Percentiles rank a stretch among this genome's conserved stretches.
phyloP scores from a whole-genome alignment of 2,888 invertebrate genomes.

The Thyatira batis region DNA sequence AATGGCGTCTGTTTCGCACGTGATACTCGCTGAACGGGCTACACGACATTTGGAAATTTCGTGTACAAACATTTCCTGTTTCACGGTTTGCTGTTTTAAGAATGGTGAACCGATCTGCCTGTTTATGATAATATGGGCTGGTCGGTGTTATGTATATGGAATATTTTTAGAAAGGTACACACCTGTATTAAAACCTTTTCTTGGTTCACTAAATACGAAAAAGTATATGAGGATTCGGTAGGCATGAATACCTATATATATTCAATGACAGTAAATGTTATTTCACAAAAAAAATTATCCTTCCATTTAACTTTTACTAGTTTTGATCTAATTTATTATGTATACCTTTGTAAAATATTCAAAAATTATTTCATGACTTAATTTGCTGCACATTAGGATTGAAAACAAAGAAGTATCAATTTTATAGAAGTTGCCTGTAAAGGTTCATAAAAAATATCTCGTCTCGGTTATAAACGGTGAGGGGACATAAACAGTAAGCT shows the following conservation, averaged over 20 bases:
- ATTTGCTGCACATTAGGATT: slow-evolving; percentile 12
- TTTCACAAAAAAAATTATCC: no score
- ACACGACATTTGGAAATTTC: background rate
- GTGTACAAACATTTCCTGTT: background rate
- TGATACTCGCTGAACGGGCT: slow-evolving; percentile 32
- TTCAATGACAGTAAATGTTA: no score
- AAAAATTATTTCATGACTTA: background rate
- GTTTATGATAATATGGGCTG: background rate
- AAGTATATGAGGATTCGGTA: no score
- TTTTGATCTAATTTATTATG: no score
- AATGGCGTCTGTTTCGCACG: slow-evolving; percentile 45
- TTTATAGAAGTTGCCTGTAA: slow-evolving; percentile 43
- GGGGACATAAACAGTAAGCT: slow-evolving; percentile 55
- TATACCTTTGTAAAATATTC: no score
- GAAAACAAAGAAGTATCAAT: slow-evolving; percentile 36
- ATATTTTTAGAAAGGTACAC: no score
- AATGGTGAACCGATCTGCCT: background rate
- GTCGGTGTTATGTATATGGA: no score
- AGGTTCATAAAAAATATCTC: slow-evolving; percentile 60
- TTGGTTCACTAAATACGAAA: no score
- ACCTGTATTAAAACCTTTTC: no score
- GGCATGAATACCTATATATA: no score
- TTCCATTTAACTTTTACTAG: no score
- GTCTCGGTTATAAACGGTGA: slow-evolving; percentile 51
- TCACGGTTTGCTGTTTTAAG: background rate